Base-by-base conservation (phyloP, 2,888 invertebrate species). In the Keiferia lycopersicella region DNA sequence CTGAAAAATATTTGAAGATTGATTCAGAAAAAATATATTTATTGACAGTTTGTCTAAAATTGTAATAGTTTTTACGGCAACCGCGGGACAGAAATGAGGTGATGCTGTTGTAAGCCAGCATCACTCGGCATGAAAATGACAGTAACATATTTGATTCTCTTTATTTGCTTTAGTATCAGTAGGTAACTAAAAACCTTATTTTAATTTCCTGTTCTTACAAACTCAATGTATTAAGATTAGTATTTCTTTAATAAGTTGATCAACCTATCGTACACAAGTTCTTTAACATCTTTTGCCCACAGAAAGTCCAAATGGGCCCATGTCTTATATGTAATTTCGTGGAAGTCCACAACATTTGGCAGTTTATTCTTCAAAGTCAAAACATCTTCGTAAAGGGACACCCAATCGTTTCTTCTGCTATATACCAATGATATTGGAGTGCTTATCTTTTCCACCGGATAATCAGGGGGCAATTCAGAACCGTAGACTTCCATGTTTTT, bases 301-400 rank as follows among this genome's bases (percentile, higher is more conserved):
- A 88, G 18, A 65, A 81, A 89, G 67, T 91, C 91, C 14, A 88
- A 64, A 66, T 91, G 90, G 65, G 86, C 87, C 66, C 88, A 91
- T 51, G 79, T 74, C 45, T 91, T 82, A 71, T 91, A 86, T 0
- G 93, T 92, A 59, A 95, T 92, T 66, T 92, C 85, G 75, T 93
- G 89, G 67, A 91, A 91, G 62, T 93, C 93, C 4, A 93, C 79
- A 2, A 91, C 87, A 72, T 93, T 94, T 7, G 87, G 85, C 53
- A 96, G 76, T 64, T 86, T 81, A 12, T 81, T 78, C 38, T 91
- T 87, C 61, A 95, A 76, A 18, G 84, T 80, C 48, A 92, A 79
- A 0, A 95, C 94, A 65, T 95, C 94, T 69, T 80, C 78, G 4
- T 92, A 87, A 62, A 92, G 85, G 0, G 95, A 93, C 18, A 96